Conservation (phyloP, 2,113 vertebrate genomes). For the Amphilophus citrinellus region DNA sequence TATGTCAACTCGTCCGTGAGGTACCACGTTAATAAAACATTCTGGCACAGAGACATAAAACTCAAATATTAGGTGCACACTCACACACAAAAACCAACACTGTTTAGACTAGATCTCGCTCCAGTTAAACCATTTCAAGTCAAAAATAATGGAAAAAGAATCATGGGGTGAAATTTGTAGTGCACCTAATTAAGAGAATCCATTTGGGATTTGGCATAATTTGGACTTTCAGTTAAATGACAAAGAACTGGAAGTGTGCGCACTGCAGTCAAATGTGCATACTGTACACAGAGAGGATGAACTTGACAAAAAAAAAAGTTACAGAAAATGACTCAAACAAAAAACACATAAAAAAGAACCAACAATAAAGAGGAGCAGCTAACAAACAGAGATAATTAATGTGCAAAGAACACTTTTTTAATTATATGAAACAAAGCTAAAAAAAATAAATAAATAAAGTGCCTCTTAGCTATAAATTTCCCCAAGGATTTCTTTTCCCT, state of each 20-base stretch:
- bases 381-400: neutral
- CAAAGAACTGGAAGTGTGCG: neutral
- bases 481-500: neutral
- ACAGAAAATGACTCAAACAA: neutral
- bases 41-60: conserved; percentile 76
- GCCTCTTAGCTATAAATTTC: neutral
- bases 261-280: neutral
- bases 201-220: conserved; percentile 35
- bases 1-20: conserved; percentile 76
- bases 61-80: conserved; percentile 64
- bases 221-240: conserved; percentile 30
- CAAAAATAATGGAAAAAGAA: neutral
- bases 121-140: conserved; percentile 24
- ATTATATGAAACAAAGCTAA: neutral
- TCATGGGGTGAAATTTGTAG: conserved; percentile 32
- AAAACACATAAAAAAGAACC: neutral
- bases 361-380: neutral
- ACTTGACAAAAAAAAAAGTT: neutral
- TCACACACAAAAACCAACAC: conserved; percentile 51
- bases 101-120: conserved; percentile 43
- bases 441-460: neutral
- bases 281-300: neutral
- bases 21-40: conserved; percentile 77
- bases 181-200: conserved; percentile 45
- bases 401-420: neutral